Base-by-base conservation (phyloP, 1,140 invertebrate species). In the Gryllus bimaculatus region DNA sequence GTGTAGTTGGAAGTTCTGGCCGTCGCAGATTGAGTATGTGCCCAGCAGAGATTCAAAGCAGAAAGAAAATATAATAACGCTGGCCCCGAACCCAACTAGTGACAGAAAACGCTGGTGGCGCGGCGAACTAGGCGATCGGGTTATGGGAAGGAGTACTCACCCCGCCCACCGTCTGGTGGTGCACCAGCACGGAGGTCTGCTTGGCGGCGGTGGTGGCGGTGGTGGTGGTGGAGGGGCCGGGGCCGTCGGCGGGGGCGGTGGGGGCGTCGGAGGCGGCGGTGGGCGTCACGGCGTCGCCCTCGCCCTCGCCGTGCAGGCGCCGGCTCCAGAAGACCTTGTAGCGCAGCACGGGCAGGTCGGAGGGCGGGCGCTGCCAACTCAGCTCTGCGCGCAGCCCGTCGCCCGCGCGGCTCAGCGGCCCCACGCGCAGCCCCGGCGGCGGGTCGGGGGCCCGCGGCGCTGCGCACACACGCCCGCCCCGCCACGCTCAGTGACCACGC, bases 271-370 rank as follows among this genome's bases (percentile, higher is more conserved):
- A 39, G 26, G 26, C 26, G 26, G 26, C 26, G 26, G 26, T 39
- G 26, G 26, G 26, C 26, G 26, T 2, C 26, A 39, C 26, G 1
- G 1, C 74, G 13, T 87, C 80, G 26, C 26, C 26, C 5, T 39
- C 26, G 1, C 26, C 26, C 26, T 39, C 26, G 0, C 89, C 90
- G 66, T 88, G 85, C 8, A 90, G 85, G 12, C 90, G 84, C 79
- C 88, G 84, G 82, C 89, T 91, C 89, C 90, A 91, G 81, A 89
- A 91, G 7, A 91, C 88, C 83, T 90, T 90, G 82, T 88, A 89
- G 79, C 86, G 86, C 47, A 88, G 85, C 66, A 91, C 87, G 0
- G 91, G 91, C 73, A 92, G 83, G 82, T 93, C 91, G 0, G 91
- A 91, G 21, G 86, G 84, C 8, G 91, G 90, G 47, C 90, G 89